Evolutionary conservation across 2,888 invertebrate species (phyloP).

Genomic region (Shargacucullia verbasci): DNA sequence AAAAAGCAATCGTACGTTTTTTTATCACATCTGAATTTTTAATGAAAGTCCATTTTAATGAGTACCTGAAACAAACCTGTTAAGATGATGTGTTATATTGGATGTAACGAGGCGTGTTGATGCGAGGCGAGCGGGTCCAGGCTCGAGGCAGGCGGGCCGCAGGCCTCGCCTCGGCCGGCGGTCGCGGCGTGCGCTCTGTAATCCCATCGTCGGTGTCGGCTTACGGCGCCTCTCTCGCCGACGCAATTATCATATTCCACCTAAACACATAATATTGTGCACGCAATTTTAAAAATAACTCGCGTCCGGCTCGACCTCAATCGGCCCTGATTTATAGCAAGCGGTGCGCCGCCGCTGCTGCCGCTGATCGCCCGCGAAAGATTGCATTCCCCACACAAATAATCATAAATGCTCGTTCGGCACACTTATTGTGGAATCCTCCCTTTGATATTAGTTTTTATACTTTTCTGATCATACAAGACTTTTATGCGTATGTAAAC

Average conservation of each 20-base stretch:
- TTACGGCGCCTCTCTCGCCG: conserved; percentile 84
- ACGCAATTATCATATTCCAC: conserved; percentile 88
- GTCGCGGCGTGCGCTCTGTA: conserved; percentile 79
- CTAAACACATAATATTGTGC: conserved; percentile 89
- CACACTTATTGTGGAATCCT: conserved; percentile 33
- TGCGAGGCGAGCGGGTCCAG: conserved; percentile 55
- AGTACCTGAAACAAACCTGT: not conserved
- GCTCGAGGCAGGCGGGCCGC: conserved; percentile 51
- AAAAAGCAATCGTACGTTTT: too few relatives aligned
- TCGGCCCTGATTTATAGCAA: conserved; percentile 84
- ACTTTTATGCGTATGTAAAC: conserved; percentile 1
- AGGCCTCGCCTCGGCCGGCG: conserved; percentile 49
- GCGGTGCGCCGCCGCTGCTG: conserved; percentile 66
- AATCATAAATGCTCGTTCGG: conserved; percentile 64
- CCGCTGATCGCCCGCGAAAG: conserved; percentile 62
- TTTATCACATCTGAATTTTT: too few relatives aligned
- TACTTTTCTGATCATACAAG: conserved; percentile 4
- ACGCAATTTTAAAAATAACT: conserved; percentile 89
- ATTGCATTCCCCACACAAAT: conserved; percentile 73
- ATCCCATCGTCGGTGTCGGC: conserved; percentile 86
- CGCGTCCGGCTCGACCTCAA: conserved; percentile 84
- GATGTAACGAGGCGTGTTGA: conserved; percentile 69
- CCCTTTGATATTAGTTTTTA: conserved; percentile 21
- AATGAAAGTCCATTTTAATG: too few relatives aligned
- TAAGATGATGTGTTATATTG: conserved; percentile 18